Base-by-base conservation (phyloP, 2,888 invertebrate species). In the Andrena bicolor region DNA sequence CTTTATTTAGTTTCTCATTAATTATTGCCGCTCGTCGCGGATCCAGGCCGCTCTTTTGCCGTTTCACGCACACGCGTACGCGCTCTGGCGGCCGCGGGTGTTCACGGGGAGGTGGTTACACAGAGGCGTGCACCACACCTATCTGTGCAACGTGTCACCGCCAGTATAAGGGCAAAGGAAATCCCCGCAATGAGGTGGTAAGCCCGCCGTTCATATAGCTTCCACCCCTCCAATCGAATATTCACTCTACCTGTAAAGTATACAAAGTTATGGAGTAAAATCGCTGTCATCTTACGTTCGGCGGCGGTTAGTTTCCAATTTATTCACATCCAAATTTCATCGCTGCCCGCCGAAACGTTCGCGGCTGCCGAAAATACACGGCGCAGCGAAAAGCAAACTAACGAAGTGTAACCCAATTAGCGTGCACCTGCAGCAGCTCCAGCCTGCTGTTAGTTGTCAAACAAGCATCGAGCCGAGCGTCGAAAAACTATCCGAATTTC, bases 141-240 rank as follows among this genome's bases (percentile, higher is more conserved):
- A 83, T 82, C 82, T 63, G 79, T 69, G 76, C 73, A 73, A 82
- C 79, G 83, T 83, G 84, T 84, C 83, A 80, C 74, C 51, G 41
- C 51, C 83, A 80, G 83, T 58, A 79, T 64, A 83, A 84, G 58
- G 63, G 69, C 80, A 76, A 80, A 80, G 74, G 76, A 70, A 76
- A 74, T 63, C 65, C 26, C 26, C 32, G 65, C 61, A 70, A 70
- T 63, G 76, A 73, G 58, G 61, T 66, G 68, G 61, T 74, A 81
- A 85, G 84, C 84, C 69, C 53, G 65, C 48, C 64, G 26, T 60
- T 48, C 32, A 48, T 78, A 13, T 1, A 23, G 20, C 26, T 4
- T 23, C 53, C 56, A 3, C 8, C 23, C 56, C 13, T 23, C 26
- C 26, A 1, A 10, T 26, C 1, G 10, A 10, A 26, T 41, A 41